Evolutionary conservation across 2,113 vertebrate species (phyloP).

Genomic region (Neofelis nebulosa): DNA sequence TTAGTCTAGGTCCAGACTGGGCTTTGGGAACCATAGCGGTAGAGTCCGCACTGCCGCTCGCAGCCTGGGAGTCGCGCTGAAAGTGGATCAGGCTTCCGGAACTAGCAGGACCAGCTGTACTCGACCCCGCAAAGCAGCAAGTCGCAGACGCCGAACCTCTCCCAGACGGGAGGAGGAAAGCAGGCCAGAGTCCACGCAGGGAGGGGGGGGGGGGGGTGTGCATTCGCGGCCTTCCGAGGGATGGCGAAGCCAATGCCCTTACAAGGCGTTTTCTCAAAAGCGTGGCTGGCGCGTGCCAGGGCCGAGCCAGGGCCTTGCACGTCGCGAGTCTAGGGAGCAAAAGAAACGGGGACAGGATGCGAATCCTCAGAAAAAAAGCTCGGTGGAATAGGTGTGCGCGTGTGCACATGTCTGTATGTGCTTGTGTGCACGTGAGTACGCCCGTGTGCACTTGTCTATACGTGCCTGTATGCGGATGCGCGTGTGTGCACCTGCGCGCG

Average conservation of each 20-base stretch:
- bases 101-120: neutral
- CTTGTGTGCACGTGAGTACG: neutral
- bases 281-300: neutral
- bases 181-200: rapidly evolving
- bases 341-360: neutral
- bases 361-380: neutral
- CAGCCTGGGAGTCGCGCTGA: neutral
- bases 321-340: neutral
- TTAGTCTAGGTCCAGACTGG: neutral
- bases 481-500: neutral
- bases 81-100: neutral
- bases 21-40: rapidly evolving
- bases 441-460: rapidly evolving
- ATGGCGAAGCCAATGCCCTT: neutral
- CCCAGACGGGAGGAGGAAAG: rapidly evolving
- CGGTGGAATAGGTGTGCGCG: rapidly evolving
- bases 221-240: neutral
- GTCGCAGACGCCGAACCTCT: neutral
- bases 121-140: rapidly evolving
- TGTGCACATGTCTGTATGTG: neutral
- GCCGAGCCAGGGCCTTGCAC: neutral
- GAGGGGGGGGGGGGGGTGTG: too few relatives aligned
- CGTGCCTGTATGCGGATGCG: neutral
- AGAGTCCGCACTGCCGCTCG: rapidly evolving
- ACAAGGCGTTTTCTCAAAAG: neutral